These are phyloP conservation scores for Athripsodes cinereus DNA, from an alignment of 2,888 invertebrate genomes.

Conservation along the genomic window DNA sequence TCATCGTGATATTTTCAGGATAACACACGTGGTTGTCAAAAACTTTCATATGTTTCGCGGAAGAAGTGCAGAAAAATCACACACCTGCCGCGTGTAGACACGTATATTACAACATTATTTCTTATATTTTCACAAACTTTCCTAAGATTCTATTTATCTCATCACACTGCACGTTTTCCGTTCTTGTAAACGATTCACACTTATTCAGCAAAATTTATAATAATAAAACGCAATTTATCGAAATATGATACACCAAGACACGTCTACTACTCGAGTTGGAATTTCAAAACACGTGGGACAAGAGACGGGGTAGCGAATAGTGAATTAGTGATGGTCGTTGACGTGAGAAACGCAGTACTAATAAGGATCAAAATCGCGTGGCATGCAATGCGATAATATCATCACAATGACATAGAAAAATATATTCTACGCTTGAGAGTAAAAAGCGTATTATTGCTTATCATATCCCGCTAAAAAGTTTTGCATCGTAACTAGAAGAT, in stretches of 20 bases:
- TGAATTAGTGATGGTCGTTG: too few relatives aligned
- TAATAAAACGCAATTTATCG: neutral
- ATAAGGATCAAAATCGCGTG: too few relatives aligned
- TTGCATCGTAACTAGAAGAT: too few relatives aligned
- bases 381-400: too few relatives aligned
- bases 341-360: too few relatives aligned
- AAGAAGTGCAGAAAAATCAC: conserved; percentile 1
- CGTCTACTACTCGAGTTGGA: neutral
- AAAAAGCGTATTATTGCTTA: too few relatives aligned
- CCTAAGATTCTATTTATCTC: neutral
- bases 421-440: too few relatives aligned
- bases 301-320: neutral
- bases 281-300: neutral
- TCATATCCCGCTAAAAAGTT: too few relatives aligned
- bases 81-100: conserved; percentile 2
- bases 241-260: neutral
- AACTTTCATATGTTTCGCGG: conserved; percentile 15
- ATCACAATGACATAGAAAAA: too few relatives aligned
- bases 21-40: conserved; percentile 15
- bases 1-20: neutral
- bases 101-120: neutral
- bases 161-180: neutral
- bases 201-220: neutral
- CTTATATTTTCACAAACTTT: neutral
- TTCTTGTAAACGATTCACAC: neutral